Evolutionary conservation across 1,140 invertebrate genomes (phyloP), one percentile per base, ranked within the genome.

Genomic region (Pseudomyrmex flavicornis): DNA sequence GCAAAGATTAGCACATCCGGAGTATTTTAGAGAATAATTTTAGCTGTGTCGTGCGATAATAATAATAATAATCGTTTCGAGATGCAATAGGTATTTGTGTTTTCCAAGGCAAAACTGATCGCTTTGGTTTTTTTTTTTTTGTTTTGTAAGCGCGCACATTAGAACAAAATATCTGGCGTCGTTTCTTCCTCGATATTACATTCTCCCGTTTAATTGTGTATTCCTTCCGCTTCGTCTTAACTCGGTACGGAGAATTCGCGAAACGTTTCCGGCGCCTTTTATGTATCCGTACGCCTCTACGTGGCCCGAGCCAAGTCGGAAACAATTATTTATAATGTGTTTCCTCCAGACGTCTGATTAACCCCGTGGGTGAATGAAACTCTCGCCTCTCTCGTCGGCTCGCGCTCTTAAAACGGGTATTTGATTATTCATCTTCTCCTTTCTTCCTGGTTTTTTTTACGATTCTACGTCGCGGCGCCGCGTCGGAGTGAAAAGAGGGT

Each of bases 401-500:
- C 54, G 58, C 48, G 46, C 58, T 20, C 58, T 26, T 68, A 72
- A 80, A 80, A 80, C 70, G 82, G 73, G 62, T 58, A 86, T 88
- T 89, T 88, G 88, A 89, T 89, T 89, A 89, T 89, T 88, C 88
- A 83, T 88, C 84, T 50, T 63, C 72, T 54, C 72, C 82, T 73
- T 82, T 82, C 72, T 84, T 69, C 17, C 58, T 10, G 8, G 17
- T 76, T 50, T 59, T 77, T 76, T 59, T 65, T 56, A 66, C 87
- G 65, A 79, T 15, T 59, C 26, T 13, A 50, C 62, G 62, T 61
- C 54, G 58, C 73, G 59, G 22, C 46, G 63, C 84, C 46, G 68
- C 75, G 61, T 59, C 59, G 44, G 69, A 87, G 89, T 88, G 88
- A 88, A 91, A 89, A 84, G 84, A 86, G 85, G 90, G 85, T 86